phyloP scores from a whole-genome alignment of 2,888 invertebrate species.

The Balanococcus diminutus region DNA sequence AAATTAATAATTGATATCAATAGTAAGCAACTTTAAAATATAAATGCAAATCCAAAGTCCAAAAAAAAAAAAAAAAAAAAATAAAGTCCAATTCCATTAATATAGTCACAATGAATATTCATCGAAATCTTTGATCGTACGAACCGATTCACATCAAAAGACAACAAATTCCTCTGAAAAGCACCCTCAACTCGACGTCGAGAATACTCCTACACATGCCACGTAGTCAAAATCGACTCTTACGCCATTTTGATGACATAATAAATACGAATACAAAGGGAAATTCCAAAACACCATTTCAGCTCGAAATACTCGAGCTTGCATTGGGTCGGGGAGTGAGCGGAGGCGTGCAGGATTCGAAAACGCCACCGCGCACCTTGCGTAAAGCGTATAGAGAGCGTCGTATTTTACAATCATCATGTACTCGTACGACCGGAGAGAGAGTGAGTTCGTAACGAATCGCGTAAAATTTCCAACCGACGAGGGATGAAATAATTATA shows the following conservation, averaged over 20 bases:
- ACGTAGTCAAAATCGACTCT: not conserved
- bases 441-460: slow-evolving; percentile 17
- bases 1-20: no score
- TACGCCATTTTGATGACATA: not conserved
- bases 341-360: no score
- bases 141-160: not conserved
- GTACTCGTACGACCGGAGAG: no score
- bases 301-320: not conserved
- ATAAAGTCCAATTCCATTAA: no score
- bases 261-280: not conserved
- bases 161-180: not conserved
- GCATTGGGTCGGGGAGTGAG: not conserved
- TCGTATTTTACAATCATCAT: not conserved
- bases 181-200: not conserved
- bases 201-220: not conserved
- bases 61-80: no score
- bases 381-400: no score
- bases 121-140: no score
- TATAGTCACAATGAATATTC: no score
- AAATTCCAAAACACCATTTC: not conserved
- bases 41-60: no score
- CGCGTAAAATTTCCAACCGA: slow-evolving; percentile 32
- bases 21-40: no score
- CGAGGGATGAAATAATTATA: slow-evolving; percentile 54
- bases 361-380: not conserved